Percentiles rank a stretch among this genome's conserved stretches.
phyloP scores from a whole-genome alignment of 2,888 invertebrate genomes.

The Dichetophora obliterata region DNA sequence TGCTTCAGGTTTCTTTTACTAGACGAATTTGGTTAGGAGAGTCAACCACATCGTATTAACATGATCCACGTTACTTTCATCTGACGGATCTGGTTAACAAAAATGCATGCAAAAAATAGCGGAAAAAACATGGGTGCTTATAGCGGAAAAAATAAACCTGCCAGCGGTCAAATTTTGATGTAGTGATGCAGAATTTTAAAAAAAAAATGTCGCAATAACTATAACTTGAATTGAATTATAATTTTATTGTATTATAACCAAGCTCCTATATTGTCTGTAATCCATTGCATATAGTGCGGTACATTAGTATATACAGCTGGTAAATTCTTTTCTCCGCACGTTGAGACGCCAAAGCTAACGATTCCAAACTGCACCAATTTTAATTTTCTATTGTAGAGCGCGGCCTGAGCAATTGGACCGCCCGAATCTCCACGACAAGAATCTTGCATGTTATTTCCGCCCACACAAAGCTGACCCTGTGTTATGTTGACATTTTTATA shows the following conservation, averaged over 20 bases:
- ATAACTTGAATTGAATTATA: neutral
- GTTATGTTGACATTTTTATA: constrained; percentile 40
- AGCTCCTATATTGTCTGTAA: constrained; percentile 62
- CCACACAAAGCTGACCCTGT: constrained; percentile 59
- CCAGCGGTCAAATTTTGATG: too few relatives aligned
- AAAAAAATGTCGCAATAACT: too few relatives aligned
- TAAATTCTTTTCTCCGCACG: constrained; percentile 70
- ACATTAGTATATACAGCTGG: constrained; percentile 74
- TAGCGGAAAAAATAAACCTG: too few relatives aligned
- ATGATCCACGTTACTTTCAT: too few relatives aligned
- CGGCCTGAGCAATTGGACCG: constrained; percentile 57
- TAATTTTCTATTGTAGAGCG: constrained; percentile 41
- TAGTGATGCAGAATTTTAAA: too few relatives aligned
- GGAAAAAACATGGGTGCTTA: too few relatives aligned
- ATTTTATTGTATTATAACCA: neutral
- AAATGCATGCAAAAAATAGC: too few relatives aligned
- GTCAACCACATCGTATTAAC: too few relatives aligned
- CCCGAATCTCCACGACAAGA: constrained; percentile 64
- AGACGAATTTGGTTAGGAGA: too few relatives aligned
- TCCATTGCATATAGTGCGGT: constrained; percentile 72
- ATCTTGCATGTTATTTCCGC: constrained; percentile 57
- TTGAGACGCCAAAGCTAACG: constrained; percentile 74
- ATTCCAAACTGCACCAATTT: constrained; percentile 70
- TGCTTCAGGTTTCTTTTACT: too few relatives aligned
- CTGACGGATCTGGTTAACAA: too few relatives aligned